Base-by-base conservation (phyloP, 2,797 vertebrate genomes). In the Rhabdophis nuchalis region DNA sequence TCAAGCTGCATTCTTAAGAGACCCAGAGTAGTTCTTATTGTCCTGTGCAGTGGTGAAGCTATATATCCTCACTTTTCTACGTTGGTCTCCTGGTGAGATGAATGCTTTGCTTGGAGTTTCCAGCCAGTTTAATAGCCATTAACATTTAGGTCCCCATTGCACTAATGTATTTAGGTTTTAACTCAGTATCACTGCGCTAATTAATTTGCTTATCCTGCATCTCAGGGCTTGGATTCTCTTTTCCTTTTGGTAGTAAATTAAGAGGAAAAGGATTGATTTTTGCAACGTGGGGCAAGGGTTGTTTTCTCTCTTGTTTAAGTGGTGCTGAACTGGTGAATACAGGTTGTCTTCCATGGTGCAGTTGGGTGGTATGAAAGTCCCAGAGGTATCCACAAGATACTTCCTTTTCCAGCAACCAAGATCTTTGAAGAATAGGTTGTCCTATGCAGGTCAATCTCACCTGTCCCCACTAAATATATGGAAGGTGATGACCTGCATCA, bases 141-240 rank as follows among this genome's bases (percentile, higher is more conserved):
- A 93, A 92, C 91, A 92, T 64, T 32, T 90, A 0, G 4, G 16
- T 88, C 87, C 68, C 93, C 7, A 0, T 86, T 94, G 13, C 36
- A 54, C 4, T 90, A 91, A 93, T 86, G 41, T 88, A 0, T 91
- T 91, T 50, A 36, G 46, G 2, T 6, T 77, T 95, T 93, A 95
- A 23, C 52, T 94, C 95, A 92, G 52, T 0, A 0, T 93, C 60
- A 41, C 77, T 54, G 64, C 46, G 58, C 14, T 85, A 93, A 54
- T 52, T 90, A 77, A 90, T 92, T 77, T 64, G 60, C 11, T 27
- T 92, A 72, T 72, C 36, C 58, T 85, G 23, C 85, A 93, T 36
- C 46, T 2, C 1, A 18, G n/a, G 87, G 1, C 36, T 0, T 87
- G 92, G 5, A 36, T 64, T 92, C 50, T 52, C 89, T 95, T 9